These are phyloP conservation scores for Agrotis exclamationis DNA, from an alignment of 2,888 invertebrate species.

Conservation along the genomic window DNA sequence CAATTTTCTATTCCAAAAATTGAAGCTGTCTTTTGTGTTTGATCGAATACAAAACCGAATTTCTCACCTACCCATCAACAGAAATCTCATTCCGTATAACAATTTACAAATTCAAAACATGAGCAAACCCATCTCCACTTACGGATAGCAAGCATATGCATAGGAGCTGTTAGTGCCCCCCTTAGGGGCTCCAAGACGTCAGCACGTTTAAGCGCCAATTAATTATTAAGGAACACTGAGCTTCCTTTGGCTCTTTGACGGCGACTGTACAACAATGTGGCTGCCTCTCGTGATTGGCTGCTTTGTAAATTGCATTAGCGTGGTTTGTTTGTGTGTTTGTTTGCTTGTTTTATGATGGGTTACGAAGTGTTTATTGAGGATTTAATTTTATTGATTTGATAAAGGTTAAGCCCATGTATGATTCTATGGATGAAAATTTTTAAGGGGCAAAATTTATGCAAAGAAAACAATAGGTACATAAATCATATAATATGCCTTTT, in stretches of 20 bases:
- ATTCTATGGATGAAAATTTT: background rate
- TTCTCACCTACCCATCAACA: slow-evolving; percentile 40
- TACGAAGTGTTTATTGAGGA: slow-evolving; percentile 27
- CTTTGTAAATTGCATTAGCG: slow-evolving; percentile 87
- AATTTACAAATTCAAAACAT: slow-evolving; percentile 72
- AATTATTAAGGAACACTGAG: slow-evolving; percentile 88
- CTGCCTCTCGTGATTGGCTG: slow-evolving; percentile 87
- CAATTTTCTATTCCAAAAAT: background rate
- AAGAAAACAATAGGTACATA: background rate
- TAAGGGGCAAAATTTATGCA: background rate
- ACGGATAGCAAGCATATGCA: slow-evolving; percentile 78
- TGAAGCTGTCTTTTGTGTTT: too few relatives aligned
- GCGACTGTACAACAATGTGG: slow-evolving; percentile 88
- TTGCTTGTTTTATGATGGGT: slow-evolving; percentile 45
- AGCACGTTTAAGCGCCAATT: slow-evolving; percentile 89
- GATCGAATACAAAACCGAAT: slow-evolving; percentile 21
- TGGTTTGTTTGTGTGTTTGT: slow-evolving; percentile 75
- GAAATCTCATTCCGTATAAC: slow-evolving; percentile 60
- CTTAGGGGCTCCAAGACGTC: slow-evolving; percentile 86
- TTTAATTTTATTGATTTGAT: slow-evolving; percentile 37
- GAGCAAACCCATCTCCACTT: slow-evolving; percentile 75
- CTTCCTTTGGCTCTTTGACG: slow-evolving; percentile 90
- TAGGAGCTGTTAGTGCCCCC: slow-evolving; percentile 84
- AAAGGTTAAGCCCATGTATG: background rate
- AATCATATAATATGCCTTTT: too few relatives aligned